These are phyloP conservation scores for Andrena cerasifolii DNA, from an alignment of 1,140 invertebrate species.

Conservation along the genomic window DNA sequence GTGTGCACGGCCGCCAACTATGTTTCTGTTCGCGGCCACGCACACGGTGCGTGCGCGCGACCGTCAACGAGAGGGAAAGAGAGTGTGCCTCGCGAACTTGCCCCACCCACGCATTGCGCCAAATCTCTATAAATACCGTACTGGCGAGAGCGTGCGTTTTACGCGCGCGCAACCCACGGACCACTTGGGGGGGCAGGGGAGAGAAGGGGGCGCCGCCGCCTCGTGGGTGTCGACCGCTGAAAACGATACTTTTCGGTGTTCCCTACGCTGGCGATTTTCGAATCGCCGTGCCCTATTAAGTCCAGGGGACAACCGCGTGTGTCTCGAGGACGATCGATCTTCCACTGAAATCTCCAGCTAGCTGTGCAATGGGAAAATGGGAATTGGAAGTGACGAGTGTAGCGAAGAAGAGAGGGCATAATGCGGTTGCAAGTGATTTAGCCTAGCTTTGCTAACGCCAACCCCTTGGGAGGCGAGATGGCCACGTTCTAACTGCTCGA, in stretches of 20 bases:
- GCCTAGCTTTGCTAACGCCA: too few relatives aligned
- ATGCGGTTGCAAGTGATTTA: too few relatives aligned
- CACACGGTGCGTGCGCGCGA: constrained; percentile 27
- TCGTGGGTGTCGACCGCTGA: constrained; percentile 1
- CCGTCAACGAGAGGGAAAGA: constrained; percentile 43
- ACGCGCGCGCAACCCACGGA: constrained; percentile 1
- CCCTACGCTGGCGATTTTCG: neutral
- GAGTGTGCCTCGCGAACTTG: constrained; percentile 51
- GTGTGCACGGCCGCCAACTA: neutral
- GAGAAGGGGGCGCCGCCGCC: constrained; percentile 8
- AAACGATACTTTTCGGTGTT: constrained; percentile 16
- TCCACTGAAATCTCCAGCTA: too few relatives aligned
- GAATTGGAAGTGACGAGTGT: too few relatives aligned
- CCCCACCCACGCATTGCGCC: constrained; percentile 66
- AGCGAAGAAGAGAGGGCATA: too few relatives aligned
- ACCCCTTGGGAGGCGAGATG: too few relatives aligned
- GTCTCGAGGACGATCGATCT: too few relatives aligned
- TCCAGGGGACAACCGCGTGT: too few relatives aligned
- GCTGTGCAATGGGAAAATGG: too few relatives aligned
- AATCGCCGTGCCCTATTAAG: neutral
- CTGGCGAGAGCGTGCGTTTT: constrained; percentile 33
- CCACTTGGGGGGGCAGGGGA: neutral
- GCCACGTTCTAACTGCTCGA: too few relatives aligned
- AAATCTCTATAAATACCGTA: constrained; percentile 69
- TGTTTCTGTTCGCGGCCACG: constrained; percentile 6